phyloP scores from a whole-genome alignment of 2,797 vertebrate species.

The Neoniphon sammara region DNA sequence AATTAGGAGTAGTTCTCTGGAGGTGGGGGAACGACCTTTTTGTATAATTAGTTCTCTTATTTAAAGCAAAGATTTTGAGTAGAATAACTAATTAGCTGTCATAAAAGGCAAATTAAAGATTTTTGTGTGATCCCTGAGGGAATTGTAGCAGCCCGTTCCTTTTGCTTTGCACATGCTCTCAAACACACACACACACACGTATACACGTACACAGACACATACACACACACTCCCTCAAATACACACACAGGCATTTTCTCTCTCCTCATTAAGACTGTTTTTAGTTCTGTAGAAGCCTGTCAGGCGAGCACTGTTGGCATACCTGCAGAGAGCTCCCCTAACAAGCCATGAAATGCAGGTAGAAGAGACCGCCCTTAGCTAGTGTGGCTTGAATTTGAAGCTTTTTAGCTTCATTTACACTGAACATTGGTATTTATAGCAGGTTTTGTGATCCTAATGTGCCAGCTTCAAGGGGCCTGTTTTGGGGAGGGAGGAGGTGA shows the following conservation, averaged over 20 bases:
- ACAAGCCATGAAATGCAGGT: constrained; percentile 90
- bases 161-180: constrained; percentile 65
- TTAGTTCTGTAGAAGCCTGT: constrained; percentile 86
- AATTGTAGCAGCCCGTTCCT: constrained; percentile 81
- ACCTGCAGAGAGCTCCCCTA: constrained; percentile 87
- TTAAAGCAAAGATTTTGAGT: constrained; percentile 95
- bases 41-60: constrained; percentile 95
- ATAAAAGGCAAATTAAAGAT: constrained; percentile 94
- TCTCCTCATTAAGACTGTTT: constrained; percentile 91
- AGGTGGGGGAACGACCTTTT: constrained; percentile 89
- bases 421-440: constrained; percentile 88
- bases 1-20: constrained; percentile 87
- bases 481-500: constrained; percentile 69
- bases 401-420: constrained; percentile 87
- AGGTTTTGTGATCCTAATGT: constrained; percentile 87
- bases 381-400: constrained; percentile 80
- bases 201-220: constrained; percentile 42
- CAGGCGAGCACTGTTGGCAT: constrained; percentile 84
- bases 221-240: constrained; percentile 27
- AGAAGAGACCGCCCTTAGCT: constrained; percentile 82
- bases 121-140: constrained; percentile 87
- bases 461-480: constrained; percentile 81
- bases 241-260: constrained; percentile 63
- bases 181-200: constrained; percentile 51
- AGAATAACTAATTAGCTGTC: constrained; percentile 96